Percentiles rank a stretch among this genome's conserved stretches.
Evolutionary conservation across 2,113 vertebrate genomes (phyloP).

Genomic region (Felis chaus): DNA sequence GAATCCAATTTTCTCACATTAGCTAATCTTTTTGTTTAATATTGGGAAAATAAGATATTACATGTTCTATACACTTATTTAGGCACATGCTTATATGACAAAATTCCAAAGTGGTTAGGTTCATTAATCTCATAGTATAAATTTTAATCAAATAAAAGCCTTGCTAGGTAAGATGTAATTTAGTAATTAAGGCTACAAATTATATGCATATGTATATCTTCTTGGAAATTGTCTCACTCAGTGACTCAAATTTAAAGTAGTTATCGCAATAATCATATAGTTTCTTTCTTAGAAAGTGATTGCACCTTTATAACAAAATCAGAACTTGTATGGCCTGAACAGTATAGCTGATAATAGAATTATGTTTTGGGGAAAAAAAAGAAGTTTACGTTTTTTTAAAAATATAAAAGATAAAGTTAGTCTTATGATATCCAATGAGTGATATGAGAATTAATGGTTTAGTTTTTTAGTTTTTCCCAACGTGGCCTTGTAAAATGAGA

Average conservation of each 20-base stretch:
- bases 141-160: slow-evolving; percentile 74
- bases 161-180: slow-evolving; percentile 72
- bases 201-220: slow-evolving; percentile 25
- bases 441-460: background rate
- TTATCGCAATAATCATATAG: background rate
- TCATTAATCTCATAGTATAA: slow-evolving; percentile 77
- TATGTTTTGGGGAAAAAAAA: background rate
- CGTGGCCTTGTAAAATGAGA: background rate
- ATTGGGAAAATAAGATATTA: slow-evolving; percentile 11
- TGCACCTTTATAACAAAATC: background rate
- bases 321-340: background rate
- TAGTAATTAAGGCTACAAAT: slow-evolving; percentile 65
- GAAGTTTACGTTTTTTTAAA: background rate
- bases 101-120: slow-evolving; percentile 62
- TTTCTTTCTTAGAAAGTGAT: slow-evolving; percentile 15
- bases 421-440: background rate
- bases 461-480: background rate
- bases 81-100: slow-evolving; percentile 4
- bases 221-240: slow-evolving; percentile 49
- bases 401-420: background rate
- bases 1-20: background rate
- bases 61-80: slow-evolving; percentile 35
- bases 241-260: slow-evolving; percentile 16
- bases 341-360: background rate
- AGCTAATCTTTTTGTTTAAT: background rate